A percentile compares a stretch with the other conserved stretches of the same genome.
Conservation (phyloP, 30 jellyfish, hydroid and myxozoan species). For the Aurelia aurita region DNA sequence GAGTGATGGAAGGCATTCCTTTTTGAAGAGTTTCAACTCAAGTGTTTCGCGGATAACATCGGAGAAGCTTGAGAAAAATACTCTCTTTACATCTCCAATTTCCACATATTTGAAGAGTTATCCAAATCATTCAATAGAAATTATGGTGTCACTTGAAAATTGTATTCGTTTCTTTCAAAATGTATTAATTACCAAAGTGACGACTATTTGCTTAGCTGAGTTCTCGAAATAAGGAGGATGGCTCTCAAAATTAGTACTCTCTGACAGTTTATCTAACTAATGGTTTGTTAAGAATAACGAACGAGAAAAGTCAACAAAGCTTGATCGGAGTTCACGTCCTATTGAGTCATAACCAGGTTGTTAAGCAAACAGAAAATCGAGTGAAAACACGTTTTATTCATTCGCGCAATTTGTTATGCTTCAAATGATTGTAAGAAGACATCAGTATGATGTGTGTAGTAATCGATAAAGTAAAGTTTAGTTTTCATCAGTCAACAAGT, state of each 20-base stretch:
- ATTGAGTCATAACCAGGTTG: conserved; percentile 31
- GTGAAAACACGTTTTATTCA: conserved; percentile 31
- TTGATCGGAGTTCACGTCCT: conserved; percentile 8
- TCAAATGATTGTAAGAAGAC: conserved; percentile 10
- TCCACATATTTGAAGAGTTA: neutral
- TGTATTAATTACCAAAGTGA: conserved; percentile 30
- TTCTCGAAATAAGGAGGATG: conserved; percentile 44
- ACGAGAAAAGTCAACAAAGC: conserved; percentile 18
- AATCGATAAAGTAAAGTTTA: conserved; percentile 48
- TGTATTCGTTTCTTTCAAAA: conserved; percentile 24
- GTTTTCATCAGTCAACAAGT: conserved; percentile 24
- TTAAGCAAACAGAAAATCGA: conserved; percentile 22
- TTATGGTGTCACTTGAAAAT: conserved; percentile 25
- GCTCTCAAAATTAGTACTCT: conserved; percentile 11
- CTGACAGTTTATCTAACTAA: conserved; percentile 23
- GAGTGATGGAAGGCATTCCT: too few relatives aligned
- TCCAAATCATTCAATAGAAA: conserved; percentile 13
- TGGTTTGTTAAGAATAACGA: conserved; percentile 21
- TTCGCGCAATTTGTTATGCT: neutral
- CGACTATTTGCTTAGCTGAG: conserved; percentile 37
- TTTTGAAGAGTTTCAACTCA: too few relatives aligned
- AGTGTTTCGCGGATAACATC: too few relatives aligned
- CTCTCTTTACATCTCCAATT: too few relatives aligned
- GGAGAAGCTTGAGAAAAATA: too few relatives aligned
- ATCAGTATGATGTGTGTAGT: conserved; percentile 8